Evolutionary conservation across 2,113 vertebrate species (phyloP).

Genomic region (Ramphastos sulfuratus): DNA sequence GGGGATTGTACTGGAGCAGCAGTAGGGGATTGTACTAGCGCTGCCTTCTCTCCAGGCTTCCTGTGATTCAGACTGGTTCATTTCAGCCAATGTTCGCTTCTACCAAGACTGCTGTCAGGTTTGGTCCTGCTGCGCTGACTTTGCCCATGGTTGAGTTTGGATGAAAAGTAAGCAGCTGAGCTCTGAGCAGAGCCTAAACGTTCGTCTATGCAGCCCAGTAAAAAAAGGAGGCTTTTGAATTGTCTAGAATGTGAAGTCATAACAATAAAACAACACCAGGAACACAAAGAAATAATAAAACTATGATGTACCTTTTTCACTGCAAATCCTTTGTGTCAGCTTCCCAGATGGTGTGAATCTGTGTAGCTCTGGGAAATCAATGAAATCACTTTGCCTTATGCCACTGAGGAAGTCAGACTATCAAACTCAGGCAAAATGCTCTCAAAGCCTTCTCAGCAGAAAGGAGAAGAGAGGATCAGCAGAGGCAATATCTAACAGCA

Average conservation of each 20-base stretch:
- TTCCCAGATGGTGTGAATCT: conserved; percentile 1
- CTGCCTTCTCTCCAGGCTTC: neutral
- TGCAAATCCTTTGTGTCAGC: neutral
- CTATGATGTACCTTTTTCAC: neutral
- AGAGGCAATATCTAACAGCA: neutral
- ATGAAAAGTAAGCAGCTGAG: neutral
- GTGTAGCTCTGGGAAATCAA: neutral
- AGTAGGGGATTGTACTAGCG: neutral
- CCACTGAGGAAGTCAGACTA: neutral
- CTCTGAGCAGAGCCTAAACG: neutral
- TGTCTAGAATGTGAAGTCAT: neutral
- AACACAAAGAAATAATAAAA: conserved; percentile 14
- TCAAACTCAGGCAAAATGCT: neutral
- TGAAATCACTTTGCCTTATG: neutral
- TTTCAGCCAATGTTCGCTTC: neutral
- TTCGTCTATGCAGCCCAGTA: neutral
- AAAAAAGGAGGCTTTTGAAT: neutral
- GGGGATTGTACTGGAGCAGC: neutral
- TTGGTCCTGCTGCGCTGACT: accelerated
- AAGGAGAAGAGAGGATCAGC: neutral
- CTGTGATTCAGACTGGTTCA: neutral
- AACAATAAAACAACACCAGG: conserved; percentile 9
- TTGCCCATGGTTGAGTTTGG: neutral
- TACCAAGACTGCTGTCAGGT: neutral
- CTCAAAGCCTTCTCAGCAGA: neutral